phyloP scores from a whole-genome alignment of 2,797 vertebrate genomes.

The Pipistrellus pygmaeus region DNA sequence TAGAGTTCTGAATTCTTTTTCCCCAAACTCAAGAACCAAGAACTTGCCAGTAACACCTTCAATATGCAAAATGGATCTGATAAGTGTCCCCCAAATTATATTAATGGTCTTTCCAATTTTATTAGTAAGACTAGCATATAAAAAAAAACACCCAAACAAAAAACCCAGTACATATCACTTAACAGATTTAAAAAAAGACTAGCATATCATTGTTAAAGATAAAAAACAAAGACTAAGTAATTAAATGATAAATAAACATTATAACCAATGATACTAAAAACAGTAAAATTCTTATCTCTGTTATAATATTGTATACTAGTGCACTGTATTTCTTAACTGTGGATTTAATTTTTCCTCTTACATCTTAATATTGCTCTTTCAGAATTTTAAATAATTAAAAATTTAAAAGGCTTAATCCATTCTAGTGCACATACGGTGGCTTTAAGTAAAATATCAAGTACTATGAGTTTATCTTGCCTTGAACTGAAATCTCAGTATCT shows the following conservation, averaged over 20 bases:
- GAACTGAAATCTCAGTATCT: not conserved
- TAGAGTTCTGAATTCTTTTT: not conserved
- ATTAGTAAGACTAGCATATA: conserved; percentile 2
- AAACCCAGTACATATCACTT: too few relatives aligned
- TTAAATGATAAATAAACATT: not conserved
- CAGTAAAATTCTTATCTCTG: conserved; percentile 35
- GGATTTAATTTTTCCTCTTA: not conserved
- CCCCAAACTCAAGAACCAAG: not conserved
- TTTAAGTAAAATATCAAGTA: conserved; percentile 47
- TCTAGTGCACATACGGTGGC: not conserved
- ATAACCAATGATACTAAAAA: not conserved
- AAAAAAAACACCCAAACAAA: too few relatives aligned
- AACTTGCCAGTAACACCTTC: not conserved
- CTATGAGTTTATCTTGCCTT: conserved; percentile 6
- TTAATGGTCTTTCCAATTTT: not conserved
- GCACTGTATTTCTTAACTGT: not conserved
- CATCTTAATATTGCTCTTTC: conserved; percentile 7
- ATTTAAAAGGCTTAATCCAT: not conserved
- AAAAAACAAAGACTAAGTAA: not conserved
- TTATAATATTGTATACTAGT: not conserved
- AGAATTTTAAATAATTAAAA: not conserved
- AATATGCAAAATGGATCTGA: not conserved
- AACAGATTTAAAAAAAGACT: too few relatives aligned
- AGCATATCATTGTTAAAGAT: not conserved
- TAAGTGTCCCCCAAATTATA: not conserved